Base-by-base conservation (phyloP, 1,140 invertebrate genomes). In the Formica selysi region DNA sequence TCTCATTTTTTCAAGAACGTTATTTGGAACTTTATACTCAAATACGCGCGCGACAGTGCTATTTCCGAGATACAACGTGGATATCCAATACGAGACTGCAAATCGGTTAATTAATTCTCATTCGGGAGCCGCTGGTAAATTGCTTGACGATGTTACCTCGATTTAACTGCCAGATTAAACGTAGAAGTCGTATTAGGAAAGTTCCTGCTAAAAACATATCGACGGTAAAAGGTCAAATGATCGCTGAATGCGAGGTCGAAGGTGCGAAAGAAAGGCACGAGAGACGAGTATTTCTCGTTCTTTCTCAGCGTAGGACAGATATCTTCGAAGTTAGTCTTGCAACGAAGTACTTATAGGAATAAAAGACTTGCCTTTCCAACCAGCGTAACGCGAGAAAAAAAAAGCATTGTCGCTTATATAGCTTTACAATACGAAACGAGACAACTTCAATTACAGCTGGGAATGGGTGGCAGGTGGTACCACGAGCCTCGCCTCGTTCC, bases 361-460 rank as follows among this genome's bases (percentile, higher is more conserved):
- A 83, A 83, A 83, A 83, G 68, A 54, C 54, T 83, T 61, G 79
- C 68, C 79, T 83, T 74, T 74, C 65, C 8, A 48, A 29, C 38
- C 76, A 13, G 44, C 44, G n/a, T 41, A 48, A 38, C 79, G 57
- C 29, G 51, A 32, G n/a, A 26, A 61, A 61, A 70, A 71, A 61
- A 62, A 83, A 73, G 22, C 38, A 71, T 11, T n/a, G 51, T 70
- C n/a, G 79, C 11, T 68, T 83, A 74, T 83, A 83, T 83, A 83
- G 79, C 68, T 74, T 73, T 73, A 83, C 79, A 74, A 74, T 83
- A 83, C 79, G 79, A 83, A 74, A 83, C 79, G 68, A 83, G 79
- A 83, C 79, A 83, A 83, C 79, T 83, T 83, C 79, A 83, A 83
- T 83, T 83, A 83, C 73, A 83, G 79, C 79, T 74, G 79, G 79